These are phyloP conservation scores for Caenorhabditis sp. DNA, from an alignment of 2,888 invertebrate species.

Conservation along the genomic window DNA sequence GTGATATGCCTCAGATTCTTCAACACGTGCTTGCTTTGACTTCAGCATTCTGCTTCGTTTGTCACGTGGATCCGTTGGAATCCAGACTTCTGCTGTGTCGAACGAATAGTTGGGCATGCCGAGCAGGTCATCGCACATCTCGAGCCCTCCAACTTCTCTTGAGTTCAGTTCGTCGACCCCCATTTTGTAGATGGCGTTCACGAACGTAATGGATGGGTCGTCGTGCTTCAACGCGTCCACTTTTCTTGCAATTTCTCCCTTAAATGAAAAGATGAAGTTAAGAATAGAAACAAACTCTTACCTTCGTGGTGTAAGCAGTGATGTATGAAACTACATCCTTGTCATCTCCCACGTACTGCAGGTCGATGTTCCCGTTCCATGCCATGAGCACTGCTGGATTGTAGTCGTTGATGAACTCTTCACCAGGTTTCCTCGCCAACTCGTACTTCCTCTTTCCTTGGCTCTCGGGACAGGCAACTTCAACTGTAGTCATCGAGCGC, in stretches of 20 bases:
- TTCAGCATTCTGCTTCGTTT: not conserved
- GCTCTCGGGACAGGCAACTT: too few species aligned
- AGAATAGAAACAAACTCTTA: too few species aligned
- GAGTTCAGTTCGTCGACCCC: conserved; percentile 2
- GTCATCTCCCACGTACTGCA: not conserved
- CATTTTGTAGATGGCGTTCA: not conserved
- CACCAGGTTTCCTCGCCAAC: not conserved
- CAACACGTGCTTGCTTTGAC: not conserved
- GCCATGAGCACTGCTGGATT: not conserved
- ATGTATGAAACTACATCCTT: not conserved
- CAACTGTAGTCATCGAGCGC: too few species aligned
- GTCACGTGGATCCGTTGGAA: conserved; percentile 1
- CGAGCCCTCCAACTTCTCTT: not conserved
- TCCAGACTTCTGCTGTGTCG: conserved; percentile 2
- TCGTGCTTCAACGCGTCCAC: too few species aligned
- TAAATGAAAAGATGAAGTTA: too few species aligned
- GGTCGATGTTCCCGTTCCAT: conserved; percentile 7
- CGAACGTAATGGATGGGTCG: too few species aligned
- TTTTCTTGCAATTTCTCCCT: not conserved
- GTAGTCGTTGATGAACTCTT: conserved; percentile 2
- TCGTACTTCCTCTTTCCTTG: too few species aligned
- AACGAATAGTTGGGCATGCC: not conserved
- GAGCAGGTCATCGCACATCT: not conserved
- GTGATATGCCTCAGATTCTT: not conserved
- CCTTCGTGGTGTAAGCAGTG: conserved; percentile 3